Base-by-base conservation (phyloP, 2,113 vertebrate genomes). In the Carollia perspicillata region DNA sequence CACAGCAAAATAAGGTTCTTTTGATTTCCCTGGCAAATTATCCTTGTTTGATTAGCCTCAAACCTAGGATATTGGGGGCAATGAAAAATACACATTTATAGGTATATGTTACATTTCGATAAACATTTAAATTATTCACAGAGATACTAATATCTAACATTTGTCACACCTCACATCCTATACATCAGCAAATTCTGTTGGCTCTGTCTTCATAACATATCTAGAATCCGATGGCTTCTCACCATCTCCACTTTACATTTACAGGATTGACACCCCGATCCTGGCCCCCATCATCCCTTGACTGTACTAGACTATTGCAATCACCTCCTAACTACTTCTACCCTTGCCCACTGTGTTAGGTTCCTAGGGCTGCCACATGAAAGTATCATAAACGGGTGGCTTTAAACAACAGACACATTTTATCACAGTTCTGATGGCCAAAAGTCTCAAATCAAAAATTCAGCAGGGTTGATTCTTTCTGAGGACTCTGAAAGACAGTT, bases 371-470 rank as follows among this genome's bases (percentile, higher is more conserved):
- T 79, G 35, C 65, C 14, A 0, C 51, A 74, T 74, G 65, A 68
- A 68, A 95, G 13, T 47, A 60, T 79, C 90, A 63, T 30, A n/a
- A 65, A 79, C 16, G 11, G 9, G 28, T 63, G 28, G 26, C 58
- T 63, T 30, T 63, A 9, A 63, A 63, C 28, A 60, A 60, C 26
- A 28, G 58, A 13, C 58, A 63, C 58, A 63, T 63, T 60, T 58
- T 30, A 26, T 63, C 58, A 63, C 58, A 63, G 58, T 30, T 30
- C 58, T 0, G 16, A 42, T 47, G 10, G 16, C 63, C 74, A 53
- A 84, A 95, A 84, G 78, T 72, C 84, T 60, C 71, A 95, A 87
- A 37, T 69, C 18, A 91, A 95, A 65, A 95, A 71, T 71, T 55
- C 2, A 2, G 1, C 37, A 44, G 35, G 8, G 6, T 68, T 85